Conservation (phyloP, 2,113 vertebrate species). For the Python bivittatus region DNA sequence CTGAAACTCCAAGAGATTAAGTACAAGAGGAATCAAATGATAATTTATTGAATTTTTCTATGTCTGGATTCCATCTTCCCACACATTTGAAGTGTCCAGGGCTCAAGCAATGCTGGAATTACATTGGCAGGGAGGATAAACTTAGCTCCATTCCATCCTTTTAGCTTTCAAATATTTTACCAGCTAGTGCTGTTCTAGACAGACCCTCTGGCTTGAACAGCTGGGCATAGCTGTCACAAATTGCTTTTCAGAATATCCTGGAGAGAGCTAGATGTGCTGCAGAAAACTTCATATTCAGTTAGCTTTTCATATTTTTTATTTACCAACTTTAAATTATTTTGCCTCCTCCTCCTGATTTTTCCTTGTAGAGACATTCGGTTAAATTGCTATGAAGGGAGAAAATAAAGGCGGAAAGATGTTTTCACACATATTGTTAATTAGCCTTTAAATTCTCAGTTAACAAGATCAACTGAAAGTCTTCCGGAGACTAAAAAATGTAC, state of each 20-base stretch:
- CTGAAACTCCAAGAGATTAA: background rate
- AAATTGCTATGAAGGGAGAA: conserved; percentile 22
- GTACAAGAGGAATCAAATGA: background rate
- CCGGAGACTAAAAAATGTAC: background rate
- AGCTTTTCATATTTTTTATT: conserved; percentile 53
- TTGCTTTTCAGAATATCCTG: conserved; percentile 63
- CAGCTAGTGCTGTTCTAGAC: conserved; percentile 49
- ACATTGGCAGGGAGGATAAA: conserved; percentile 38
- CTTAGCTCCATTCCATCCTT: conserved; percentile 48
- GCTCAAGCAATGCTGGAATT: background rate
- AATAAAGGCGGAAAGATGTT: conserved; percentile 26
- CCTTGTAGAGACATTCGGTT: conserved; percentile 43
- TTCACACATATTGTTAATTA: conserved; percentile 25
- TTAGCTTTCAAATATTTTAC: conserved; percentile 57
- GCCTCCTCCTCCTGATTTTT: conserved; percentile 46
- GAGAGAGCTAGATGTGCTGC: conserved; percentile 56
- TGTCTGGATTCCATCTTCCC: conserved; percentile 43
- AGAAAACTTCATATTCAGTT: conserved; percentile 41
- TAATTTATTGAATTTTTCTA: conserved; percentile 1
- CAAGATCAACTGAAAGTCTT: conserved; percentile 26
- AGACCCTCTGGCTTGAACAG: conserved; percentile 46
- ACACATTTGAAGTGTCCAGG: conserved; percentile 25
- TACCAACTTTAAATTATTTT: conserved; percentile 57
- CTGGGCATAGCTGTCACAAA: conserved; percentile 56
- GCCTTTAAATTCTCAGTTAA: conserved; percentile 28